Evolutionary conservation across 2,113 vertebrate species (phyloP).

Genomic region (Egretta garzetta): DNA sequence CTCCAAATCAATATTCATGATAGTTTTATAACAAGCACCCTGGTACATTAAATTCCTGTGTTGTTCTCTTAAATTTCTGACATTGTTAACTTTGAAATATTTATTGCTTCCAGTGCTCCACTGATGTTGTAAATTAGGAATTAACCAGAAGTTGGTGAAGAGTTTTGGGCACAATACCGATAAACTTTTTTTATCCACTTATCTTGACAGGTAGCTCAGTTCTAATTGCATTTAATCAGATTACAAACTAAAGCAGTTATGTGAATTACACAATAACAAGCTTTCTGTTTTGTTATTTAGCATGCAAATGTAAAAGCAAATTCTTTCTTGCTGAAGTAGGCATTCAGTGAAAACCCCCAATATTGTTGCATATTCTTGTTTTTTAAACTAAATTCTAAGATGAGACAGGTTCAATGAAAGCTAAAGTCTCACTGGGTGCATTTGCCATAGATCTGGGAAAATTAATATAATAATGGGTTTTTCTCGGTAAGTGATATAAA

Average conservation of each 20-base stretch:
- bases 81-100: not conserved
- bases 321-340: not conserved
- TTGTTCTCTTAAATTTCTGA: not conserved
- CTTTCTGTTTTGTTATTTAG: not conserved
- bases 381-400: not conserved
- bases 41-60: not conserved
- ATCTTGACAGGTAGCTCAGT: slow-evolving; percentile 18
- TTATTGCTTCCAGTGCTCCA: not conserved
- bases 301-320: not conserved
- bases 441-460: not conserved
- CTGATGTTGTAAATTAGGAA: not conserved
- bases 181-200: not conserved
- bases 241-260: not conserved
- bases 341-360: not conserved
- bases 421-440: not conserved
- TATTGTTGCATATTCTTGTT: not conserved
- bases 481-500: not conserved
- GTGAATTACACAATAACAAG: not conserved
- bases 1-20: not conserved
- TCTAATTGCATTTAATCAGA: slow-evolving; percentile 12
- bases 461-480: not conserved
- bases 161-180: not conserved
- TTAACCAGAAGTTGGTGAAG: not conserved
- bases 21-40: not conserved
- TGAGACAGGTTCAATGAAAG: not conserved